These are phyloP conservation scores for Saxidomus purpurata DNA, from an alignment of 1,140 invertebrate genomes.

Conservation along the genomic window DNA sequence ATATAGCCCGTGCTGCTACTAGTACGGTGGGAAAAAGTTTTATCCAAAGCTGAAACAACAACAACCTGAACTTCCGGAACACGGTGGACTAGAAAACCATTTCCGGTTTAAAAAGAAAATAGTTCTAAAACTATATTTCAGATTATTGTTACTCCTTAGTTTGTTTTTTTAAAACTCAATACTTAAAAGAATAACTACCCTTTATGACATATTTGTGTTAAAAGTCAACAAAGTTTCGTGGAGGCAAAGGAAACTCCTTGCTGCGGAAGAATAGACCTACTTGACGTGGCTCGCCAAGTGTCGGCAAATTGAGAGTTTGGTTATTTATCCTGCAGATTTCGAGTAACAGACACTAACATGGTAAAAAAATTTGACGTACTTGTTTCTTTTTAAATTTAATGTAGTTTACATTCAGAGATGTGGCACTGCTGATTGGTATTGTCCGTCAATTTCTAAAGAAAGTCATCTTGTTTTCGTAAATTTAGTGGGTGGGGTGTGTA, in stretches of 20 bases:
- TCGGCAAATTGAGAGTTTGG: slow-evolving; percentile 2
- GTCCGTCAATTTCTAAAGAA: too few relatives aligned
- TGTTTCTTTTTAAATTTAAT: too few relatives aligned
- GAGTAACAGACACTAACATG: not conserved
- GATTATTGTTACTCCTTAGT: not conserved
- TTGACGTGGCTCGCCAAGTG: slow-evolving; percentile 48
- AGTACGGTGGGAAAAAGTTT: too few relatives aligned
- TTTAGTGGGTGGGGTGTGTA: slow-evolving; percentile 36
- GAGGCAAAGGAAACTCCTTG: not conserved
- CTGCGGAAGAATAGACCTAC: slow-evolving; percentile 34
- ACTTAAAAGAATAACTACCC: not conserved
- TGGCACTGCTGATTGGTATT: too few relatives aligned
- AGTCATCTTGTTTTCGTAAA: not conserved
- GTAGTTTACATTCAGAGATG: too few relatives aligned
- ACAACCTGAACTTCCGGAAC: slow-evolving; percentile 34
- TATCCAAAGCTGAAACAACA: not conserved
- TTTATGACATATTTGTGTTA: not conserved
- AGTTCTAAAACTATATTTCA: not conserved
- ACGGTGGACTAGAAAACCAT: slow-evolving; percentile 42
- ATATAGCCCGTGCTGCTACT: too few relatives aligned
- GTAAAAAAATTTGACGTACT: not conserved
- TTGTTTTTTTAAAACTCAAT: not conserved
- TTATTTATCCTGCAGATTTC: slow-evolving; percentile 1
- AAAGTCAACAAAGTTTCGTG: too few relatives aligned
- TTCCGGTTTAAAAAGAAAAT: slow-evolving; percentile 52